Percentiles rank a stretch among this genome's conserved stretches.
These are phyloP conservation scores for Drosophila lacicola DNA, from an alignment of 2,888 invertebrate genomes.

Conservation along the genomic window DNA sequence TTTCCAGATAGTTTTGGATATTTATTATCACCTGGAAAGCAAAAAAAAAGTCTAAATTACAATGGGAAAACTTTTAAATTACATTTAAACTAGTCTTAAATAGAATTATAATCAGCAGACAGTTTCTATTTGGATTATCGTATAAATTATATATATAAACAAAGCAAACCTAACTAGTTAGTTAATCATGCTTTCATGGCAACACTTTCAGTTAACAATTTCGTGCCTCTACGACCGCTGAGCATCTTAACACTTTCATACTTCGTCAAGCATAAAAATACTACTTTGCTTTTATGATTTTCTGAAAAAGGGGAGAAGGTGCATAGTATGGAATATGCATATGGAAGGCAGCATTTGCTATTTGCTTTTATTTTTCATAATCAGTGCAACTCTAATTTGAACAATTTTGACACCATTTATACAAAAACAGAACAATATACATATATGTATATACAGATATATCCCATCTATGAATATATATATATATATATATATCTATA, in stretches of 20 bases:
- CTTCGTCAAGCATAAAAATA: slow-evolving; percentile 66
- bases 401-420: slow-evolving; percentile 1
- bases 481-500: not conserved
- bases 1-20: slow-evolving; percentile 22
- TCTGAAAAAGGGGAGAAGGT: slow-evolving; percentile 2
- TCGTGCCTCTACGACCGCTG: slow-evolving; percentile 16
- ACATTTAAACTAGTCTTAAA: too few species aligned
- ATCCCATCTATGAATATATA: too few species aligned
- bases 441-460: too few species aligned
- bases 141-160: not conserved
- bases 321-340: not conserved
- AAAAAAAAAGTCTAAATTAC: not conserved
- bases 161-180: not conserved
- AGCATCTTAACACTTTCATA: slow-evolving; percentile 59
- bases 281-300: slow-evolving; percentile 4
- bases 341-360: not conserved
- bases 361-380: too few species aligned
- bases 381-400: too few species aligned
- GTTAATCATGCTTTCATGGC: not conserved
- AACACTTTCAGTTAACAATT: slow-evolving; percentile 32
- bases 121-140: not conserved
- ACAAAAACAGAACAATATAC: not conserved
- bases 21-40: slow-evolving; percentile 45
- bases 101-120: not conserved
- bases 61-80: not conserved